Base-by-base conservation (phyloP, 2,113 vertebrate species). In the Canis aureus region DNA sequence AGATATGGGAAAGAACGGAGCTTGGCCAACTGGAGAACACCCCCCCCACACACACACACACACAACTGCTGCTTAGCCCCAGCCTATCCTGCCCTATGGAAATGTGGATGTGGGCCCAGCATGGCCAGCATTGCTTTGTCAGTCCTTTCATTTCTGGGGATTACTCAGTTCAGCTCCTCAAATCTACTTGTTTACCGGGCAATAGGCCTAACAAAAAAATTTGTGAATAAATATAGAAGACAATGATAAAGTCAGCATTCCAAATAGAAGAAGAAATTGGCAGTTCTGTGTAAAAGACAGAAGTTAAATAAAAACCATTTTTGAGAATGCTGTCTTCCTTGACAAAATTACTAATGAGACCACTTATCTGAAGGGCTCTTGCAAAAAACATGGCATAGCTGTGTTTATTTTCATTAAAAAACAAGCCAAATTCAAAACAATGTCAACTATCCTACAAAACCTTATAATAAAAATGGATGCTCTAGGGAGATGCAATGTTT, bases 351-450 rank as follows among this genome's bases (percentile, higher is more conserved):
- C 17, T 35, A 32, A 35, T 57, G 85, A 96, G n/a, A 51, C 11
- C 27, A 62, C 25, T 95, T 94, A 76, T 80, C 71, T 73, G 64
- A 88, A 84, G 64, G 64, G 20, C 32, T 92, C 27, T 87, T n/a
- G 15, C 2, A 88, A 94, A 92, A 90, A 84, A 29, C 43, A 60
- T 73, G 20, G n/a, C 9, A 55, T 60, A 69, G 3, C 32, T 35
- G 0, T 91, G 8, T 53, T 96, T 53, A n/a, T 53, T 66, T 60
- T 82, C 55, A 81, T 76, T 29, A 87, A 73, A 95, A 25, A 8
- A 76, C 25, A 29, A 22, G 5, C 2, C 19, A 38, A 92, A 80
- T 59, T 83, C n/a, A 91, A 80, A 83, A 38, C 11, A 59, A 57
- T 35, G 81, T 88, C 22, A 35, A 59, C 13, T 62, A 57, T 51